Evolutionary conservation across 2,797 vertebrate species (phyloP), one percentile per base, ranked within the genome.

Genomic region (Malacoctenus gilli): DNA sequence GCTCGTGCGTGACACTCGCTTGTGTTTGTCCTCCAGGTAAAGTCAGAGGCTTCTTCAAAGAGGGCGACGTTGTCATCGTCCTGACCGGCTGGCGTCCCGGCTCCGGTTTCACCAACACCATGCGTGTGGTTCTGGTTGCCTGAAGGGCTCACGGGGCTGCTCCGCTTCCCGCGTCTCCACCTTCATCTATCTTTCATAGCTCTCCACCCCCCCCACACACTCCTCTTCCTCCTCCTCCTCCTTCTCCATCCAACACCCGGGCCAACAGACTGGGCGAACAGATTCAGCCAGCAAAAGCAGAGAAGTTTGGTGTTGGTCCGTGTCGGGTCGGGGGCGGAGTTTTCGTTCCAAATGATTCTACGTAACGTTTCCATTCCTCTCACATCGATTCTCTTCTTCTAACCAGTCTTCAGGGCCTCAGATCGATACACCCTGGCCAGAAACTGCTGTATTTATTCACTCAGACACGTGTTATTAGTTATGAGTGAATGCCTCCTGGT

Each of bases 21-120:
- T 34, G 1, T 12, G 0, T 60, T 14, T 79, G 68, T 73, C 38
- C 50, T 70, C 12, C 60, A 98, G 97, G 96, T 41, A 99, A 99
- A 82, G 94, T 89, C 2, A 92, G 95, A 69, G 93, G 97, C 15
- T 98, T 99, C 93, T 98, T 98, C 91, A 98, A 97, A 89, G 85
- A 68, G 0, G 94, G 94, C 0, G 95, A 98, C 1, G 92, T 95
- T 42, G 96, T 97, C 66, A 94, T 99, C 0, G 93, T 99, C 5
- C 79, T 99, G 76, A 99, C 96, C 0, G 97, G 97, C 60, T 99
- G 97, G 97, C 96, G 95, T 54, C 97, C 97, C 0, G 97, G 97
- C 48, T 98, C 97, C 0, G 97, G 97, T 68, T 99, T 93, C 90
- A 99, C 97, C 87, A 99, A 99, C 91, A 99, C 97, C 88, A 99